Evolutionary conservation across 2,113 vertebrate species (phyloP), one percentile per base, ranked within the genome.

Genomic region (Chaenocephalus aceratus): DNA sequence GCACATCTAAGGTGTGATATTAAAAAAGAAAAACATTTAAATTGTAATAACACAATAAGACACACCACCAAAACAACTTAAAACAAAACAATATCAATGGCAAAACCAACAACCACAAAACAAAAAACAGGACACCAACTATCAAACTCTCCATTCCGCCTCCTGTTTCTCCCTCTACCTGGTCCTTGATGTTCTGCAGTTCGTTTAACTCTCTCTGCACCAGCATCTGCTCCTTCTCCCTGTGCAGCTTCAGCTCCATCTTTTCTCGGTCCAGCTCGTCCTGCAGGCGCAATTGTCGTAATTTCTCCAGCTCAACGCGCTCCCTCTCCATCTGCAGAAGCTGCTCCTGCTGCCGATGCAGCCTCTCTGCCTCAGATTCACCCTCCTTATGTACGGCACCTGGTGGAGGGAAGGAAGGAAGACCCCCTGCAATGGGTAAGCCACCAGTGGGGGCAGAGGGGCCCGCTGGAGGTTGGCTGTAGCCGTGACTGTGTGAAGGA

Each of bases 121-220:
- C 56, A 80, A 21, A n/a, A 75, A 72, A 78, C 57, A 81, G 73
- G 49, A 87, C 68, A 81, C 21, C 46, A 72, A 57, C 13, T 9
- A 54, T 34, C 46, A 80, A 65, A 79, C 58, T 67, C 14, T 80
- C 6, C 12, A 78, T 69, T 73, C 41, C 18, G 58, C 16, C 36
- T 76, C 34, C 21, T 68, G 72, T 69, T 78, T 80, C 51, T 84
- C 75, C 79, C 70, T 93, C 87, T 94, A 99, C 98, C n/a, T 99
- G 98, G 62, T 99, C 97, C 94, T 99, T 99, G 89, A 99, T 99
- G 87, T 91, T 98, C 85, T 99, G 98, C 83, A 99, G 91, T 88
- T 99, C 98, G 84, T 98, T 97, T 84, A 99, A 94, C 89, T 99
- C 98, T 80, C 97, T 95, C 77, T 99, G 97, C 85, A 99, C 97